Conservation (phyloP, 2,113 vertebrate species). For the Albula goreensis region DNA sequence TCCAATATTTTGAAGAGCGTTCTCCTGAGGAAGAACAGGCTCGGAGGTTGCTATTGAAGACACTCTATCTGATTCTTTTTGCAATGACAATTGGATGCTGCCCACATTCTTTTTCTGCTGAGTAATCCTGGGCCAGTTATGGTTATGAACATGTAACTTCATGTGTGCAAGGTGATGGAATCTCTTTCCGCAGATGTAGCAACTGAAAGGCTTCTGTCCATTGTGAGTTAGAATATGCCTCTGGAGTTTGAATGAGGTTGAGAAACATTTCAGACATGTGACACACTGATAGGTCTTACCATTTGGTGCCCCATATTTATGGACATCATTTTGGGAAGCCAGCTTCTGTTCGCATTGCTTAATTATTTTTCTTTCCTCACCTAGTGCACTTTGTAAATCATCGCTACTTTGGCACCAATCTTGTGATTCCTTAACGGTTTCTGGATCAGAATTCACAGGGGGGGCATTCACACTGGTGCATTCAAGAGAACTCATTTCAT, state of each 20-base stretch:
- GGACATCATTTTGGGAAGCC: not conserved
- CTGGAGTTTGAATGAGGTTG: constrained; percentile 72
- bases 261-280: constrained; percentile 74
- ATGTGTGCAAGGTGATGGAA: constrained; percentile 77
- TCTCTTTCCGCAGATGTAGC: constrained; percentile 72
- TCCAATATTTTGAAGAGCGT: not conserved
- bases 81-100: not conserved
- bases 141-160: constrained; percentile 76
- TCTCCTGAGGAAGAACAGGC: not conserved
- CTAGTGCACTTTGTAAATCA: not conserved
- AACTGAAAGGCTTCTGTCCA: constrained; percentile 76
- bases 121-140: constrained; percentile 51
- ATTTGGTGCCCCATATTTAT: constrained; percentile 22
- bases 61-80: not conserved
- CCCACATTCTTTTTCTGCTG: not conserved
- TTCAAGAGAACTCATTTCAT: not conserved
- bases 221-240: constrained; percentile 75
- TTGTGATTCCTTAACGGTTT: not conserved
- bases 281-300: constrained; percentile 40
- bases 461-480: not conserved
- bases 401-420: not conserved
- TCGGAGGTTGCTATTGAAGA: not conserved
- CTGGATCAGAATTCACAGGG: not conserved
- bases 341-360: not conserved
- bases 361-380: not conserved